These are phyloP conservation scores for Hemistola chrysoprasaria DNA, from an alignment of 2,888 invertebrate genomes.

Conservation along the genomic window DNA sequence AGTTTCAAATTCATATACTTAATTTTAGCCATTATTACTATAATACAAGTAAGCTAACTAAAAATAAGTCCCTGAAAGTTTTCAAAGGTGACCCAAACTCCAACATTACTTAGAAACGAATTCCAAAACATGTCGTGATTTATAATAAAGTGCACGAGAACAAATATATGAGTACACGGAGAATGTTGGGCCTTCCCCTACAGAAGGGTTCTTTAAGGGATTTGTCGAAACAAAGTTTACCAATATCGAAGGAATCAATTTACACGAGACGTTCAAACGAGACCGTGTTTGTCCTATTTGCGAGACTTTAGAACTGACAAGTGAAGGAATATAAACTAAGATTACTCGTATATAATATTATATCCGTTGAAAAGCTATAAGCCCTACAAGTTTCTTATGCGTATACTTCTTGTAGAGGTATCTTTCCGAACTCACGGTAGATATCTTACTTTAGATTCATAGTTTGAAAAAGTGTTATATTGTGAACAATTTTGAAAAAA, in stretches of 20 bases:
- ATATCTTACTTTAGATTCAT: no score
- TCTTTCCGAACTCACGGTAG: no score
- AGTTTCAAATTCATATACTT: no score
- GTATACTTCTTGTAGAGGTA: no score
- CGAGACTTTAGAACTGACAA: slow-evolving; percentile 19
- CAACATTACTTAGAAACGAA: slow-evolving; percentile 20
- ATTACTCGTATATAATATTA: no score
- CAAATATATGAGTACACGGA: slow-evolving; percentile 40
- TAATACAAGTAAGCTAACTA: slow-evolving; percentile 1
- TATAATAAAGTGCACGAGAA: slow-evolving; percentile 41
- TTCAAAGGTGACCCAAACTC: slow-evolving; percentile 11
- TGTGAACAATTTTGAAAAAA: no score
- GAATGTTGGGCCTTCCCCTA: slow-evolving; percentile 43
- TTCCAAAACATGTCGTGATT: slow-evolving; percentile 38
- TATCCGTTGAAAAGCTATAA: no score
- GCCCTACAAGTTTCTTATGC: no score
- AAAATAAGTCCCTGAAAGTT: slow-evolving; percentile 14
- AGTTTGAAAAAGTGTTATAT: no score
- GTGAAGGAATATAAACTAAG: not conserved
- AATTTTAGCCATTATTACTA: no score
- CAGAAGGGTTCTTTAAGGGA: slow-evolving; percentile 37
- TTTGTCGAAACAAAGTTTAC: slow-evolving; percentile 60
- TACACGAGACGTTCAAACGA: slow-evolving; percentile 49
- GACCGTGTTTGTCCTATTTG: slow-evolving; percentile 28
- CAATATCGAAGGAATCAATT: slow-evolving; percentile 65